phyloP scores from a whole-genome alignment of 2,113 vertebrate genomes.

The Ammodytes dubius region DNA sequence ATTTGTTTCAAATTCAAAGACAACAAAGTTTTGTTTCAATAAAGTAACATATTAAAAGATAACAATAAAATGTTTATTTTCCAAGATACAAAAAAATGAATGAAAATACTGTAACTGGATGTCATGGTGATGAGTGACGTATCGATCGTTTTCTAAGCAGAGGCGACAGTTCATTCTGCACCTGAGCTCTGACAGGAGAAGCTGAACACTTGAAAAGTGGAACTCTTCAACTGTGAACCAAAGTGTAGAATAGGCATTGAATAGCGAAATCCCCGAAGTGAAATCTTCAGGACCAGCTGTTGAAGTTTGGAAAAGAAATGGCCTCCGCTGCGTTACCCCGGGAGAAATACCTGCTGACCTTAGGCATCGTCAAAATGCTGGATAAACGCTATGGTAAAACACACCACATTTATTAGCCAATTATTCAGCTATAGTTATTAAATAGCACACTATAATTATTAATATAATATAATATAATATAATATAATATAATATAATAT shows the following conservation, averaged over 20 bases:
- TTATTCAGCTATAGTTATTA: not conserved
- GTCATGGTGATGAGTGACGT: not conserved
- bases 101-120: not conserved
- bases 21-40: too few species aligned
- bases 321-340: not conserved
- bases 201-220: not conserved
- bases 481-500: too few species aligned
- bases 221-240: not conserved
- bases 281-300: not conserved
- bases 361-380: not conserved
- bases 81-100: too few species aligned
- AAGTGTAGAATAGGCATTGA: not conserved
- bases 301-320: not conserved
- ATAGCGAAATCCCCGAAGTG: not conserved
- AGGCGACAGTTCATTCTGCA: not conserved
- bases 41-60: too few species aligned
- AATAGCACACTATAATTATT: too few species aligned
- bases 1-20: too few species aligned
- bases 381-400: not conserved
- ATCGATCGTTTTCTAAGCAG: not conserved
- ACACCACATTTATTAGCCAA: not conserved
- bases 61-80: too few species aligned
- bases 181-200: not conserved
- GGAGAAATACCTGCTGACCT: too few species aligned
- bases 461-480: slow-evolving; percentile 7